phyloP scores from a whole-genome alignment of 2,888 invertebrate genomes.

The Noctua janthe region DNA sequence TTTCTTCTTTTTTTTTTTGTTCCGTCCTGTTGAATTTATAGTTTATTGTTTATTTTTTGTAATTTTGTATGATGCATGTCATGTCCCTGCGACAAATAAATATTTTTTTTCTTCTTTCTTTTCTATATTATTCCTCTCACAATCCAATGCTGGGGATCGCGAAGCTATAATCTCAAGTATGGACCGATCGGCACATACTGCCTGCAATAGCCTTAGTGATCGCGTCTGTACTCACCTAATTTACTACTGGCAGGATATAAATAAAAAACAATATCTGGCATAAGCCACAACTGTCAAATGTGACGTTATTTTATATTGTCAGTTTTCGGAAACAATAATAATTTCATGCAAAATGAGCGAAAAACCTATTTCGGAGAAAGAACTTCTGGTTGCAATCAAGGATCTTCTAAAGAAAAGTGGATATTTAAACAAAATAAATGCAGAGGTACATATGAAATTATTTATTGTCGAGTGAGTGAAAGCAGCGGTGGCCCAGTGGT shows the following conservation, averaged over 20 bases:
- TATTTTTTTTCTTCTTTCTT: no score
- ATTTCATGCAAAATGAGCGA: slow-evolving; percentile 74
- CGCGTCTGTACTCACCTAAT: not conserved
- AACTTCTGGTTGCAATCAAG: slow-evolving; percentile 83
- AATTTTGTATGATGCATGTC: no score
- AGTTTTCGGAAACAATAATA: slow-evolving; percentile 4
- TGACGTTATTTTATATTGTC: not conserved
- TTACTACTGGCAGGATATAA: not conserved
- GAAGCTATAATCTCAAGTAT: not conserved
- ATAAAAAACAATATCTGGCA: not conserved
- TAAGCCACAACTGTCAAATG: not conserved
- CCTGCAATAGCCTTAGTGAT: not conserved
- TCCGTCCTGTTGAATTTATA: no score
- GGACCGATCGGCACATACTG: not conserved
- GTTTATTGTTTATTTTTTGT: no score
- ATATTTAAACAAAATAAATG: slow-evolving; percentile 84
- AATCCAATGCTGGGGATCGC: not conserved
- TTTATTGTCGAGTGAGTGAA: not conserved
- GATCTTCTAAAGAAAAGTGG: slow-evolving; percentile 83
- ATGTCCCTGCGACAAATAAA: no score
- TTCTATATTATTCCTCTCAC: no score
- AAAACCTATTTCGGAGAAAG: slow-evolving; percentile 82
- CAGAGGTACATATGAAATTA: slow-evolving; percentile 77
- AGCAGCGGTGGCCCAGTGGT: no score
- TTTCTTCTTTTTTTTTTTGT: no score